Evolutionary conservation across 2,113 vertebrate genomes (phyloP), one percentile per base, ranked within the genome.

Genomic region (Corythoichthys haematopterus): DNA sequence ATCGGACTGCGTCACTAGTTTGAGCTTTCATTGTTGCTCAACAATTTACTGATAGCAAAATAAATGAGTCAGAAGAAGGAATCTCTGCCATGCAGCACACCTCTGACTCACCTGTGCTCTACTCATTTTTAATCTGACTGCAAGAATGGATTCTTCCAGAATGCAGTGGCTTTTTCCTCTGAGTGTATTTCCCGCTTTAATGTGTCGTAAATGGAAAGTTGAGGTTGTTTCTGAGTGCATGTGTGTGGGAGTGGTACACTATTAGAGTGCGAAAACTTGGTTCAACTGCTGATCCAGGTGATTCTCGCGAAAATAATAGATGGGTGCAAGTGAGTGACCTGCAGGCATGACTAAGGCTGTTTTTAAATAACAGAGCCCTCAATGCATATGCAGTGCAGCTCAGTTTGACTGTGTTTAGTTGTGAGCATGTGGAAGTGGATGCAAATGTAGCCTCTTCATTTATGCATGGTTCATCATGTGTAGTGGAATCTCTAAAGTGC

Each of bases 281-380:
- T 76, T 86, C 85, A 88, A 80, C 85, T 90, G 85, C 84, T 83
- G 76, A 76, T 89, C 91, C 90, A 91, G 89, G 91, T 92, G 91
- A 86, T 84, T 63, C 56, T 40, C 58, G 46, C 59, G 59, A 61
- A 55, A 37, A 48, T 83, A 87, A 88, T 90, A 89, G 85, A 83
- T 68, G 86, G 89, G 65, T 80, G 75, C 53, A 73, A 53, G 56
- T 74, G 37, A 52, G 62, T 71, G 81, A 74, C 71, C 81, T 84
- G 75, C 68, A 66, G 78, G 76, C 20, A 66, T 48, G 64, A 66
- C 66, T 67, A 53, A 55, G 73, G 48, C 63, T 64, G 14, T 77
- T 62, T 65, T 66, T 65, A 70, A 81, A 65, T 75, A 74, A 66
- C 69, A 75, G 48, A 2, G 0, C 37, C 15, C 20, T 37, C 64